Evolutionary conservation across 2,888 invertebrate genomes (phyloP).

Genomic region (Odontocerum albicorne): DNA sequence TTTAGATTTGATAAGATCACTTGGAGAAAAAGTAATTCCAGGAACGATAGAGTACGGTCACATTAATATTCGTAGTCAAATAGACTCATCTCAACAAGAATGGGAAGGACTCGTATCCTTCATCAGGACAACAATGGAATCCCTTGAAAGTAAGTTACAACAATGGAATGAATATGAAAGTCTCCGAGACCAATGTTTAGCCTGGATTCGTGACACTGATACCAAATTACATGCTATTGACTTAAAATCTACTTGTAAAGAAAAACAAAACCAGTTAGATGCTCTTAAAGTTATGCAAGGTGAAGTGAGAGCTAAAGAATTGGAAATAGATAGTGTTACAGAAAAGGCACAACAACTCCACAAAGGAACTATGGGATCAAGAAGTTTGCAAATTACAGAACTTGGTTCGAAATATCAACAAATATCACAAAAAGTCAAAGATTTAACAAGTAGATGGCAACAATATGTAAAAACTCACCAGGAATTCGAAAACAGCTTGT

Average conservation of each 20-base stretch:
- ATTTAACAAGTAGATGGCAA: constrained; percentile 88
- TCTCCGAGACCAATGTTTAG: constrained; percentile 79
- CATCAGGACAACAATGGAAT: constrained; percentile 75
- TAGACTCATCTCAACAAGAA: constrained; percentile 86
- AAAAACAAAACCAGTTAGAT: constrained; percentile 85
- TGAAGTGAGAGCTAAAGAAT: constrained; percentile 85
- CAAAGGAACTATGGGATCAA: constrained; percentile 70
- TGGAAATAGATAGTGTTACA: constrained; percentile 90
- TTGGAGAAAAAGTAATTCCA: constrained; percentile 90
- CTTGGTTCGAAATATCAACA: constrained; percentile 91
- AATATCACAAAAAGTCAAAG: constrained; percentile 87
- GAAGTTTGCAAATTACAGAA: constrained; percentile 85
- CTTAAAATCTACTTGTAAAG: constrained; percentile 75
- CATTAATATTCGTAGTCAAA: constrained; percentile 81
- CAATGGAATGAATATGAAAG: constrained; percentile 93
- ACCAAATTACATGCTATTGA: constrained; percentile 86
- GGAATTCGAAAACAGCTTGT: constrained; percentile 80
- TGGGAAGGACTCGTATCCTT: constrained; percentile 83
- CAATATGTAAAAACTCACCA: constrained; percentile 86
- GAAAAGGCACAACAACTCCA: constrained; percentile 86
- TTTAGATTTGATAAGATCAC: constrained; percentile 73
- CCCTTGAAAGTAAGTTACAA: constrained; percentile 79
- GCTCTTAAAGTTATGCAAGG: constrained; percentile 79
- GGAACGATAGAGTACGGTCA: constrained; percentile 84
- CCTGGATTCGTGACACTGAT: constrained; percentile 89